Evolutionary conservation across 2,797 vertebrate genomes (phyloP).

Genomic region (Kryptopterus vitreolus): DNA sequence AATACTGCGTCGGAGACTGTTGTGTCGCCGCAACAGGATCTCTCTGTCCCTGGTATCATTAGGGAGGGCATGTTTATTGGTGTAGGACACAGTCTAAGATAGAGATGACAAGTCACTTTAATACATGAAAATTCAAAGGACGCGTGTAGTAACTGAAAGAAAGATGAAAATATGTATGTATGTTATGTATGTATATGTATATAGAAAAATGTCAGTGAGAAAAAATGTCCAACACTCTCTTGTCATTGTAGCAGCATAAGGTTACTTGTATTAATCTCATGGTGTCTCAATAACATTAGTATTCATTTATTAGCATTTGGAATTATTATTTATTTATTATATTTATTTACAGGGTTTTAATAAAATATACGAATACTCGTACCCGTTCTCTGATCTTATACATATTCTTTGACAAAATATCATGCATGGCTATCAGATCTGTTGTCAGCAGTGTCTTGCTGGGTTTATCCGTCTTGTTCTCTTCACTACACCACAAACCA

Average conservation of each 20-base stretch:
- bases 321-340: too few species aligned
- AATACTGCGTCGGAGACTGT: slow-evolving; percentile 86
- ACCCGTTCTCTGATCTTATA: slow-evolving; percentile 94
- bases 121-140: not conserved
- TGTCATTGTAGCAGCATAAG: too few species aligned
- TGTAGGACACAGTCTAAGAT: slow-evolving; percentile 87
- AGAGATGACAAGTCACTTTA: not conserved
- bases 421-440: slow-evolving; percentile 87
- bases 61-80: slow-evolving; percentile 82
- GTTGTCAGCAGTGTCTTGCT: slow-evolving; percentile 76
- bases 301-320: too few species aligned
- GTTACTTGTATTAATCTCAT: too few species aligned
- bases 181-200: too few species aligned
- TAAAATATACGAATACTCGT: too few species aligned
- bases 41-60: slow-evolving; percentile 84
- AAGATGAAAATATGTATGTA: too few species aligned
- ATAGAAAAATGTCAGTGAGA: too few species aligned
- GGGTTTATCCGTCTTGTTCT: slow-evolving; percentile 73
- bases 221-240: too few species aligned
- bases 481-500: slow-evolving; percentile 69
- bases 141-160: too few species aligned
- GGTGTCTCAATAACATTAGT: too few species aligned
- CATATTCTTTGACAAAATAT: slow-evolving; percentile 94
- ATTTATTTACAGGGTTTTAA: too few species aligned
- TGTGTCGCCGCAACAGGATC: slow-evolving; percentile 89